Evolutionary conservation across 1,140 invertebrate species (phyloP).

Genomic region (Meloidogyne chitwoodi): DNA sequence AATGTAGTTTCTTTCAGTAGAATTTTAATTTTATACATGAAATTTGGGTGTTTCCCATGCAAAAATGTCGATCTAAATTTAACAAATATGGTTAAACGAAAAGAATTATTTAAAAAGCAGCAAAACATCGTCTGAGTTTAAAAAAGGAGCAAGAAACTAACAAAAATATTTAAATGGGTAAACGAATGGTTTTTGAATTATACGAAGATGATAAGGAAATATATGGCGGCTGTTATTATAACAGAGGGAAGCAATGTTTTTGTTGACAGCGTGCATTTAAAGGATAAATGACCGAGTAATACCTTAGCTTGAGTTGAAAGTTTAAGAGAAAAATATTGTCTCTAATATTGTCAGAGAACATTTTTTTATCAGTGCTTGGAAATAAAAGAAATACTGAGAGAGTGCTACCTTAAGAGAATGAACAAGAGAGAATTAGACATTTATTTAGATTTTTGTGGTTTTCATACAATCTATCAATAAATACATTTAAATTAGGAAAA

Average conservation of each 20-base stretch:
- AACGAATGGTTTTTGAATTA: background rate
- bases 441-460: too few relatives aligned
- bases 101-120: background rate
- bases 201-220: background rate
- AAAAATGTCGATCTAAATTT: background rate
- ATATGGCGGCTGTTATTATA: background rate
- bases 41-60: background rate
- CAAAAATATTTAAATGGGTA: background rate
- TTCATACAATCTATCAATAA: too few relatives aligned
- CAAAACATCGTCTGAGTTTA: background rate
- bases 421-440: too few relatives aligned
- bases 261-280: background rate
- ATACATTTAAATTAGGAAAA: too few relatives aligned
- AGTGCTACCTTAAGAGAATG: too few relatives aligned
- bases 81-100: background rate
- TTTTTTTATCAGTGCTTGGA: background rate
- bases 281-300: background rate
- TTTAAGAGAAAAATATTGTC: background rate
- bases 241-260: background rate
- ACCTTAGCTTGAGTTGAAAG: background rate
- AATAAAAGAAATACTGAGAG: too few relatives aligned
- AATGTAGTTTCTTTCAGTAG: background rate
- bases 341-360: background rate
- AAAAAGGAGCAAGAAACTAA: background rate
- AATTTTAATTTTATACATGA: background rate